These are phyloP conservation scores for Dicrurus megarhynchus DNA, from an alignment of 2,113 vertebrate species.

Conservation along the genomic window DNA sequence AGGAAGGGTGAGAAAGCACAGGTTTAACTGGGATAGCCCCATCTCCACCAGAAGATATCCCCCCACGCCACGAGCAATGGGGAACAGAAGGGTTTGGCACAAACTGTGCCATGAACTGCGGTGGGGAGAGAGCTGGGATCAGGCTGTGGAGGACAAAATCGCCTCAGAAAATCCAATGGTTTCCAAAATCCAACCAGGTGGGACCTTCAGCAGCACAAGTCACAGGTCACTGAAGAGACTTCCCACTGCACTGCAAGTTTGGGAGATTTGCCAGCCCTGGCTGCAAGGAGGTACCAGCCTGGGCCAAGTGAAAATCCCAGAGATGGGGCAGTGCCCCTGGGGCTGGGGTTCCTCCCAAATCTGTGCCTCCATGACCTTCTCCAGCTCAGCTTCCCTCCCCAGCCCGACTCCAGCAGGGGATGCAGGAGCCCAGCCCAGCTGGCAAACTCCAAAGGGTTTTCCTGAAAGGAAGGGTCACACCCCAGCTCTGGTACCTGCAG, in stretches of 20 bases:
- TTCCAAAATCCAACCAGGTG: background rate
- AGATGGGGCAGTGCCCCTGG: fast-evolving
- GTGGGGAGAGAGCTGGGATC: background rate
- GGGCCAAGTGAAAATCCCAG: background rate
- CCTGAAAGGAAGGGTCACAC: background rate
- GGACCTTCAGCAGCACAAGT: background rate
- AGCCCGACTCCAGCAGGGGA: background rate
- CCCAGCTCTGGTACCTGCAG: conserved; percentile 4
- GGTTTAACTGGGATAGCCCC: background rate
- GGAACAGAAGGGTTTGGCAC: background rate
- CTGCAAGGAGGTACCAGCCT: background rate
- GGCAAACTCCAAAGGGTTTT: background rate
- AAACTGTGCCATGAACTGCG: background rate
- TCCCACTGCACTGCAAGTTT: fast-evolving
- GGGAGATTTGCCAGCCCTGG: background rate
- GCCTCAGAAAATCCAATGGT: background rate
- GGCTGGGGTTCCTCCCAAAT: background rate
- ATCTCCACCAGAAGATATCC: background rate
- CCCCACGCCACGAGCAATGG: fast-evolving
- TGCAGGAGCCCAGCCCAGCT: background rate
- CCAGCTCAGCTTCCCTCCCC: background rate
- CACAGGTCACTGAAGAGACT: background rate
- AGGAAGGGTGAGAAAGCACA: background rate
- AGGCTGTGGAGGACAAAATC: background rate
- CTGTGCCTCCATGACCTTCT: background rate